phyloP scores from a whole-genome alignment of 2,113 vertebrate genomes.

The Collichthys lucidus region DNA sequence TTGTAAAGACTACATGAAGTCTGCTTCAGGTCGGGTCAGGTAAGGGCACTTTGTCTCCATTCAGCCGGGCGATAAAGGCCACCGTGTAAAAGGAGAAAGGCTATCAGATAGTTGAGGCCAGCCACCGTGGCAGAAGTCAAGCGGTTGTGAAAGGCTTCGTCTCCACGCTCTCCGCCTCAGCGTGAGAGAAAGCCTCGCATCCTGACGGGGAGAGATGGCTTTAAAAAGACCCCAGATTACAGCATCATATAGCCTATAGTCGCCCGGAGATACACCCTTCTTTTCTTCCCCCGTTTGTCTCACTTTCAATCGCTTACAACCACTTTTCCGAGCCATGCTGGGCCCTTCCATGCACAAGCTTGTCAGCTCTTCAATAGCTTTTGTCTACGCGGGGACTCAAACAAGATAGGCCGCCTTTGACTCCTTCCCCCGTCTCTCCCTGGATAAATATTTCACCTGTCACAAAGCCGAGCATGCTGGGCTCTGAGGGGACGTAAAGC shows the following conservation, averaged over 20 bases:
- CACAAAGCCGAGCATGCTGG: constrained; percentile 53
- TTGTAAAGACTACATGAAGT: neutral
- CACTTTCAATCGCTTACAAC: constrained; percentile 66
- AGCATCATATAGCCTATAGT: constrained; percentile 35
- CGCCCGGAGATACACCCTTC: constrained; percentile 63
- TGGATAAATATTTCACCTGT: constrained; percentile 70
- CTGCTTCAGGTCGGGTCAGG: constrained; percentile 53
- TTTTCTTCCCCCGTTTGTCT: constrained; percentile 72
- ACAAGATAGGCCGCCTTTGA: constrained; percentile 63
- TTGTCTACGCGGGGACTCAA: constrained; percentile 70
- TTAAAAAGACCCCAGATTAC: constrained; percentile 81
- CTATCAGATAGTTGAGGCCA: constrained; percentile 81
- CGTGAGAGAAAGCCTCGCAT: constrained; percentile 64
- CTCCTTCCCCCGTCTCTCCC: constrained; percentile 43
- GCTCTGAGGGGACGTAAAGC: constrained; percentile 40
- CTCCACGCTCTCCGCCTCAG: constrained; percentile 37
- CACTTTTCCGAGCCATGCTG: constrained; percentile 59
- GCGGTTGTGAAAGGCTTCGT: constrained; percentile 71
- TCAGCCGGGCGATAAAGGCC: constrained; percentile 75
- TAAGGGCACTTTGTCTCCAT: constrained; percentile 70
- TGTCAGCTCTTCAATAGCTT: constrained; percentile 79
- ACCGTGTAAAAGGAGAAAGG: constrained; percentile 83
- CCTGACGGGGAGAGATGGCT: constrained; percentile 73
- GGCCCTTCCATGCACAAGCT: constrained; percentile 68
- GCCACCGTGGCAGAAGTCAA: constrained; percentile 76